A percentile compares a stretch with the other conserved stretches of the same genome.
Evolutionary conservation across 2,797 vertebrate species (phyloP).

Genomic region (Cuniculus paca): DNA sequence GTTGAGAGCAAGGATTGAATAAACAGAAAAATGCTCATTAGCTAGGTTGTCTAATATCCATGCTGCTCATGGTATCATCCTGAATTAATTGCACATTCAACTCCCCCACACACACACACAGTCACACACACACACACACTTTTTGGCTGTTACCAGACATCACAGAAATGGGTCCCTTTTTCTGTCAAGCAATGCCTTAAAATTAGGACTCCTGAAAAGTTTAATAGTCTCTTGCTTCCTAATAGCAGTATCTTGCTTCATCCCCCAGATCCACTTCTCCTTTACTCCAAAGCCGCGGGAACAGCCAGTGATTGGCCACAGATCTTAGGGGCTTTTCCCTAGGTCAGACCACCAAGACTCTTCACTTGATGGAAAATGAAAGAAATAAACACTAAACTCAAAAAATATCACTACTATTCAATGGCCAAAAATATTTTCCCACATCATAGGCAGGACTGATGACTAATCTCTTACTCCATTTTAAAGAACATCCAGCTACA

Average conservation of each 20-base stretch:
- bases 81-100: not conserved
- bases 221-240: not conserved
- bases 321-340: not conserved
- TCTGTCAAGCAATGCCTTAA: not conserved
- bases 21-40: not conserved
- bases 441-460: not conserved
- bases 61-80: not conserved
- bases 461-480: not conserved
- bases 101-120: not conserved
- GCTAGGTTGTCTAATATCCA: not conserved
- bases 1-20: not conserved
- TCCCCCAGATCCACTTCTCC: not conserved
- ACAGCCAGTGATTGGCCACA: not conserved
- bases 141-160: conserved; percentile 26
- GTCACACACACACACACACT: not conserved
- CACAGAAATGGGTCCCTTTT: not conserved
- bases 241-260: not conserved
- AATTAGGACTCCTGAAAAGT: not conserved
- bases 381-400: conserved; percentile 1
- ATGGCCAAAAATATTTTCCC: not conserved
- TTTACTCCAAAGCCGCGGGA: not conserved
- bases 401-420: not conserved
- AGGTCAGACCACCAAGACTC: not conserved
- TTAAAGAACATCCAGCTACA: conserved; percentile 49
- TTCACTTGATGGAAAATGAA: not conserved